A percentile compares a stretch with the other conserved stretches of the same genome.
Conservation (phyloP, 2,797 vertebrate genomes). For the Neostethus bicornis region DNA sequence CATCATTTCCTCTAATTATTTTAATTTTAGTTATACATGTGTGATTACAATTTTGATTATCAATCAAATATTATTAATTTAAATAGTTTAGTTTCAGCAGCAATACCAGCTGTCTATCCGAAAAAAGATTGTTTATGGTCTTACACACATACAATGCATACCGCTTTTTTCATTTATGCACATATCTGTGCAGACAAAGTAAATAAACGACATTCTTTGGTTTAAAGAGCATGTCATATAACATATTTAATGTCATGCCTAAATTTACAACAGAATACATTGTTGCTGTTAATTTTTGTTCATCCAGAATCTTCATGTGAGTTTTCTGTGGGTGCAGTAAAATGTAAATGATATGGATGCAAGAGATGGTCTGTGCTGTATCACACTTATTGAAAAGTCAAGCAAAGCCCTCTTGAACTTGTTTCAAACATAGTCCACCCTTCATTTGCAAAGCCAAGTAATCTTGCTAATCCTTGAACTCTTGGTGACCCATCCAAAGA, state of each 20-base stretch:
- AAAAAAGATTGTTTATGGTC: background rate
- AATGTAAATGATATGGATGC: background rate
- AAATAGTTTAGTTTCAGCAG: background rate
- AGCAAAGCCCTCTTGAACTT: background rate
- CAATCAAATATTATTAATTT: background rate
- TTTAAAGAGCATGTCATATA: no score
- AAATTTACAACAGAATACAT: no score
- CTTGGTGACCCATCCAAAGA: background rate
- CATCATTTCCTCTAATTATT: background rate
- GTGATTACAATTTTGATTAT: conserved; percentile 5
- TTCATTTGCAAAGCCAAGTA: no score
- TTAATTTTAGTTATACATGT: conserved; percentile 4
- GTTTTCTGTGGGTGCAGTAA: background rate
- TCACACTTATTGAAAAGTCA: background rate
- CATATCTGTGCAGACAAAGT: conserved; percentile 2
- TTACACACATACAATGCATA: no score
- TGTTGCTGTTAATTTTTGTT: no score
- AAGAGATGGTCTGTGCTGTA: background rate
- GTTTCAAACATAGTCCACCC: background rate
- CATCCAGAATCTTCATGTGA: no score
- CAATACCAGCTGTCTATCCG: background rate
- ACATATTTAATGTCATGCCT: no score
- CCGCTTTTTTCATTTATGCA: background rate
- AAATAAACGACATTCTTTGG: conserved; percentile 19
- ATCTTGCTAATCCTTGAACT: background rate